Base-by-base conservation (phyloP, 2,888 invertebrate species). In the Formica aserva region DNA sequence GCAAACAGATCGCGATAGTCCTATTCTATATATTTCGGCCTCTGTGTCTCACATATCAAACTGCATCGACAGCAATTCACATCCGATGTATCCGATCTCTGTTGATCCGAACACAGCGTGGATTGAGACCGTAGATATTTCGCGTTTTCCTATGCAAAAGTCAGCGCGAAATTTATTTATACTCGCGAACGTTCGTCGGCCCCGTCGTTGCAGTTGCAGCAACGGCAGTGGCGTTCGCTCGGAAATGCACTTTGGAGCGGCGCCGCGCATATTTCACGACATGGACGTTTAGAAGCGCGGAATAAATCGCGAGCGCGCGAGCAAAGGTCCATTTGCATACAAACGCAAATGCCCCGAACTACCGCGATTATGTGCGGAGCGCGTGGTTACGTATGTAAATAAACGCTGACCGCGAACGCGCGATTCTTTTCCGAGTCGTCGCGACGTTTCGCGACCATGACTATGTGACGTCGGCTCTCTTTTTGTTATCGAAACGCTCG, bases 251-350 rank as follows among this genome's bases (percentile, higher is more conserved):
- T 80, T 60, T 57, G 32, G 77, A 45, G 69, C 41, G 29, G 72
- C 72, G 60, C 32, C n/a, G 72, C 78, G 78, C 60, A 72, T 80
- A 80, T 80, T 80, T 80, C 78, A 80, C 45, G 32, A 26, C 78
- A 80, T 80, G 22, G 78, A 71, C 78, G 35, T 71, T 71, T 78
- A 60, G 55, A 35, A 71, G 60, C 45, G 22, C 15, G 78, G 35
- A 71, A 78, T 71, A 71, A 78, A 78, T 78, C 26, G 71, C 9
- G 26, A 22, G 41, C n/a, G 41, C 45, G 41, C 41, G 32, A 78
- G 71, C 41, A 18, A 78, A 45, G 71, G 22, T 32, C 18, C 78
- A 78, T 78, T 78, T 71, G 57, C 78, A 72, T 67, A 78, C 60
- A 69, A 41, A 69, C 72, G 60, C 69, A 45, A 69, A 29, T 32